A percentile compares a stretch with the other conserved stretches of the same genome.
These are phyloP conservation scores for Seriola rivoliana DNA, from an alignment of 2,113 vertebrate genomes.

Conservation along the genomic window DNA sequence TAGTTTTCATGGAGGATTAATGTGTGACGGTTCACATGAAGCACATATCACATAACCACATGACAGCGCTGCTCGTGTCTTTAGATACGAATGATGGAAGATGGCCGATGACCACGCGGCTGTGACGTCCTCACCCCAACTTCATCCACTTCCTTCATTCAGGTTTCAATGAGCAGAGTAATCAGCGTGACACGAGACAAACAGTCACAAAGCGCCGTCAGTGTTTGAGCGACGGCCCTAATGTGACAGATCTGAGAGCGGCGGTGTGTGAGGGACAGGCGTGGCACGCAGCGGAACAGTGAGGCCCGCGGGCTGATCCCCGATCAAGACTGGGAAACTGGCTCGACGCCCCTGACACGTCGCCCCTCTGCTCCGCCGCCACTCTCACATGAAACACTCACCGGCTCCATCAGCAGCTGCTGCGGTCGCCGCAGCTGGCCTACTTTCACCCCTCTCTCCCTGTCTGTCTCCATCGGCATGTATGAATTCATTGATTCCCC, in stretches of 20 bases:
- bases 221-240: slow-evolving; percentile 71
- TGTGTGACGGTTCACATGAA: slow-evolving; percentile 55
- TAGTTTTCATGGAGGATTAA: slow-evolving; percentile 44
- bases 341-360: slow-evolving; percentile 55
- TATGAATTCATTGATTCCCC: slow-evolving; percentile 33
- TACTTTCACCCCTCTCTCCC: slow-evolving; percentile 59
- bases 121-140: slow-evolving; percentile 18
- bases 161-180: slow-evolving; percentile 38
- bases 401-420: slow-evolving; percentile 45
- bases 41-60: slow-evolving; percentile 24
- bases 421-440: slow-evolving; percentile 63
- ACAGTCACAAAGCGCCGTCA: slow-evolving; percentile 53
- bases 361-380: slow-evolving; percentile 57
- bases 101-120: slow-evolving; percentile 27
- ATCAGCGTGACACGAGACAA: slow-evolving; percentile 50
- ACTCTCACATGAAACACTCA: slow-evolving; percentile 59
- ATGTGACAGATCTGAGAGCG: slow-evolving; percentile 73
- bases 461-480: slow-evolving; percentile 37
- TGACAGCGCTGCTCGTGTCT: slow-evolving; percentile 33
- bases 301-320: slow-evolving; percentile 65
- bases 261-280: slow-evolving; percentile 77
- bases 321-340: slow-evolving; percentile 61
- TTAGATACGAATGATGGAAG: slow-evolving; percentile 5
- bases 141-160: slow-evolving; percentile 30
- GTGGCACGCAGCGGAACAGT: slow-evolving; percentile 66